Evolutionary conservation across 2,113 vertebrate species (phyloP), one percentile per base, ranked within the genome.

Genomic region (Stigmatopora nigra): DNA sequence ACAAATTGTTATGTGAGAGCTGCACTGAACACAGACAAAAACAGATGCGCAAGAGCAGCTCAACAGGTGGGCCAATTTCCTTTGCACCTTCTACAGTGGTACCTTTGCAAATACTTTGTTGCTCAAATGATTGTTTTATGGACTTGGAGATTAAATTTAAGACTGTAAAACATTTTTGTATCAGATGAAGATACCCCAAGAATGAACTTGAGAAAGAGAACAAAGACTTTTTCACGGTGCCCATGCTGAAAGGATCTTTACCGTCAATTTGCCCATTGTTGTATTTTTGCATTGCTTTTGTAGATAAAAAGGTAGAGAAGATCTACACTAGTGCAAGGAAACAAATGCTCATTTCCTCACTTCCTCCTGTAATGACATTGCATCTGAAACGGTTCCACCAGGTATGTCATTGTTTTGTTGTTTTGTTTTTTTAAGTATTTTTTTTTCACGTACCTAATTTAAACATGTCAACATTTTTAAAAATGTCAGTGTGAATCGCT

Each of bases 371-470:
- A 77, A 93, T 99, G 80, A 94, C 95, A 65, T 90, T 99, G 53
- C 97, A 99, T 75, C 91, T 99, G 45, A 99, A 99, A 91, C 95
- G 97, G 75, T 99, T 99, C 80, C 94, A 97, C 80, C 97, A 99
- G 94, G 97, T 91, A 46, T 48, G 11, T 6, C 2, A 6, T 45
- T 31, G 6, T 14, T 55, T 14, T 49, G 16, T 12, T 19, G 51
- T 16, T 22, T 12, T 19, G 51, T 12, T 22, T 13, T 64, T 22
- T 53, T 7, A 20, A 41, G 9, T 41, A 8, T 7, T 2, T 58
- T 4, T 55, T 25, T 55, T 6, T 14, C 1, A 25, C 13, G 25
- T 11, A 55, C 20, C 52, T 55, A n/a, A 25, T 61, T 1, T 41
- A 16, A 38, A n/a, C 0, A 7, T 56, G 7, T 25, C 35, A 31